phyloP scores from a whole-genome alignment of 1,140 invertebrate species.

The Oreohelix idahoensis region DNA sequence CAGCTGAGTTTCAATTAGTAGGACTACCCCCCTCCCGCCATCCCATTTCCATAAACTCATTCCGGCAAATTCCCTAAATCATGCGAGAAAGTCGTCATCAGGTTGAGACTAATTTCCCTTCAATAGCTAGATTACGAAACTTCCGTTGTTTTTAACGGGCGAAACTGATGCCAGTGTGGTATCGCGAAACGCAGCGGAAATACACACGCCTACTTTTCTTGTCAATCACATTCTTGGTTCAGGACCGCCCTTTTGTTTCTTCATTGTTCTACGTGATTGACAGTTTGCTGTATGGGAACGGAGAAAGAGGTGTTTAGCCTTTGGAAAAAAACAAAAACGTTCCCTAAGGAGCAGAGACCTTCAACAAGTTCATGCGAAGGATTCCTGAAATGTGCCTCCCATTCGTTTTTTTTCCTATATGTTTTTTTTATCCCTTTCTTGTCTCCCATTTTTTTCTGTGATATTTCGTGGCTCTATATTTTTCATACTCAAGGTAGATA shows the following conservation, averaged over 20 bases:
- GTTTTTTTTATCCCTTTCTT: too few species aligned
- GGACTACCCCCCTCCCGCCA: not conserved
- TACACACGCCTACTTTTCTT: not conserved
- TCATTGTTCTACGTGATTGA: not conserved
- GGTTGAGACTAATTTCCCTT: not conserved
- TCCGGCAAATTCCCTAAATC: too few species aligned
- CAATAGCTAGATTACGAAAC: not conserved
- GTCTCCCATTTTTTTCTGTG: too few species aligned
- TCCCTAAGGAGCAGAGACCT: too few species aligned
- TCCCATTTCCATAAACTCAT: too few species aligned
- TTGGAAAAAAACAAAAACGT: too few species aligned
- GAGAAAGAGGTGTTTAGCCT: not conserved
- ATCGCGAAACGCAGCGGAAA: not conserved
- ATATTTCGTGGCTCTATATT: too few species aligned
- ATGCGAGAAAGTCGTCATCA: not conserved
- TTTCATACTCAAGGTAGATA: too few species aligned
- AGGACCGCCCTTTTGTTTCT: not conserved
- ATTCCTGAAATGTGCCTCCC: too few species aligned
- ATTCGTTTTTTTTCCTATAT: too few species aligned
- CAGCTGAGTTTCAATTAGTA: too few species aligned
- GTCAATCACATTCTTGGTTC: not conserved
- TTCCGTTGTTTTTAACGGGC: not conserved
- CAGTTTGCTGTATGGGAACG: not conserved
- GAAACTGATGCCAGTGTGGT: not conserved
- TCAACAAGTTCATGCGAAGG: too few species aligned